Evolutionary conservation across 2,888 invertebrate species (phyloP), one percentile per base, ranked within the genome.

Genomic region (Cheilosia grossa): DNA sequence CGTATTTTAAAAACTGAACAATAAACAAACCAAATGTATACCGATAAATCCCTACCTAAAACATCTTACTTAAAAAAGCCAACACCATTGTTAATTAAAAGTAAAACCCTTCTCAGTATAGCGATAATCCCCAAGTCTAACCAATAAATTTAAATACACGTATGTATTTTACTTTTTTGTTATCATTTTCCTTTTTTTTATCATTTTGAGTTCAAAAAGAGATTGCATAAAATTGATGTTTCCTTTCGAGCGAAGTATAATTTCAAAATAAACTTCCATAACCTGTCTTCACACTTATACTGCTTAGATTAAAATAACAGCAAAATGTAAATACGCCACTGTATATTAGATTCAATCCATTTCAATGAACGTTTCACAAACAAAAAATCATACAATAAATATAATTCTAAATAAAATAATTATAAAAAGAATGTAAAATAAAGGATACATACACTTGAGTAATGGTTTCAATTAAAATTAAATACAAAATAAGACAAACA

Each of bases 391-490:
- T 69, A 87, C 64, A 87, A 87, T 87, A 87, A 83, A 77, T 80
- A 80, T 82, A 87, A 87, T 88, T 88, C 87, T 83, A 87, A 87
- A 87, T 87, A 85, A 86, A 73, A 67, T 54, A 47, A 56, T 47
- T 72, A 69, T 74, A 73, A 64, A 49, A 70, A 72, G 58, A 70
- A 63, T 82, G 72, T 81, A 78, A 83, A 74, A 63, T 64, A 73
- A 83, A 53, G 64, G 53, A 83, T 80, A 83, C 79, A 79, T 83
- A 83, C 63, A 80, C 78, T 87, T 81, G 85, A 81, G 69, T 77
- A 79, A 79, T 82, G 78, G 78, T 83, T 81, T 85, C 78, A 81
- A 80, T 80, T 80, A 87, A 75, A 79, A 79, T 81, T 66, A 87
- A 80, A 74, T 63, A 77, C 54, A 51, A 87, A 77, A 73, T 81